Evolutionary conservation across 1,140 invertebrate species (phyloP).

Genomic region (Phymastichus coffea): DNA sequence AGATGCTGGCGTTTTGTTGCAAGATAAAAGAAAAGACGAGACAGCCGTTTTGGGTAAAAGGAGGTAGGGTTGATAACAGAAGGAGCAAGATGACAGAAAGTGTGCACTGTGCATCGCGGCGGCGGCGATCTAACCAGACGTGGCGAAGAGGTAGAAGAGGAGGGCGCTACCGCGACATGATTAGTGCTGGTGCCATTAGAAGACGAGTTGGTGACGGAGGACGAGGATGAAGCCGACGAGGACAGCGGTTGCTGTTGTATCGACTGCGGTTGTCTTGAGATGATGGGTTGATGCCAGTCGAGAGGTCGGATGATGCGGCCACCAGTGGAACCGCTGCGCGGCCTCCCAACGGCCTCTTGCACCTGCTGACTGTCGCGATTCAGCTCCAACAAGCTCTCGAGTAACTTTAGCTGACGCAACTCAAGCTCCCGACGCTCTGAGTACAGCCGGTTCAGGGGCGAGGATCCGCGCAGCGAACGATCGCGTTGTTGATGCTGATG

Average conservation of each 20-base stretch:
- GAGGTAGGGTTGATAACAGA: no score
- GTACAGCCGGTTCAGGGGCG: slow-evolving; percentile 8
- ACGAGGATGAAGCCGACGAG: slow-evolving; percentile 32
- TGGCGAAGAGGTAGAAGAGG: slow-evolving; percentile 37
- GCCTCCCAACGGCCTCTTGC: slow-evolving; percentile 24
- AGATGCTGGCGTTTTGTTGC: no score
- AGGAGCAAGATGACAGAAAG: neutral
- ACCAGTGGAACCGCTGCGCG: slow-evolving; percentile 20
- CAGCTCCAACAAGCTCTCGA: slow-evolving; percentile 24
- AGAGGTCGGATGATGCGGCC: slow-evolving; percentile 21
- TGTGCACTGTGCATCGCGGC: neutral
- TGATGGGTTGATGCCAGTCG: neutral
- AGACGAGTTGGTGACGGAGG: slow-evolving; percentile 28
- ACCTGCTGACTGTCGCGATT: neutral
- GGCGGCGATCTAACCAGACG: slow-evolving; percentile 31
- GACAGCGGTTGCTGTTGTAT: slow-evolving; percentile 24
- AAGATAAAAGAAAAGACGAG: no score
- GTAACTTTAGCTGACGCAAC: slow-evolving; percentile 15
- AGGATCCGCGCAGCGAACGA: neutral
- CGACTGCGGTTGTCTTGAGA: slow-evolving; percentile 12
- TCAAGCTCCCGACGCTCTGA: slow-evolving; percentile 23
- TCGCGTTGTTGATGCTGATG: neutral
- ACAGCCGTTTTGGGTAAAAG: no score
- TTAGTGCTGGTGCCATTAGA: slow-evolving; percentile 39
- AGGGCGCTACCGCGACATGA: slow-evolving; percentile 50